phyloP scores from a whole-genome alignment of 2,797 vertebrate species.

The Chelon auratus region DNA sequence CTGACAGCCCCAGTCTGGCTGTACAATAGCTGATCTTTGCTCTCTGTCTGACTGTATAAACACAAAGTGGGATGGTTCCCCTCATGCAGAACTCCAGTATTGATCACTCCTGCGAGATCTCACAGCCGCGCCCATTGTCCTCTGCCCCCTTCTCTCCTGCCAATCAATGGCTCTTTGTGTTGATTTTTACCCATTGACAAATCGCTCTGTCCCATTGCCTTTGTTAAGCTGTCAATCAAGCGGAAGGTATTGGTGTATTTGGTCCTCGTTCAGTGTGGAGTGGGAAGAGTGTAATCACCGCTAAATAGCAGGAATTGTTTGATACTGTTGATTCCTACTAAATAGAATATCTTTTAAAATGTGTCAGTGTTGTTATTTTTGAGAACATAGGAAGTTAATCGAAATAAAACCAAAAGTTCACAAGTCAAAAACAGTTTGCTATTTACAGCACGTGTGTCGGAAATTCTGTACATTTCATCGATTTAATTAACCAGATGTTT shows the following conservation, averaged over 20 bases:
- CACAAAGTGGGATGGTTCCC: constrained; percentile 76
- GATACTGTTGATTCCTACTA: background rate
- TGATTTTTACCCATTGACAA: constrained; percentile 84
- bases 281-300: constrained; percentile 27
- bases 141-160: constrained; percentile 71
- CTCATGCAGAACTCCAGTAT: constrained; percentile 84
- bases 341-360: background rate
- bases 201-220: constrained; percentile 81
- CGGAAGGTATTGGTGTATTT: constrained; percentile 65
- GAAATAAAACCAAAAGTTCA: no score
- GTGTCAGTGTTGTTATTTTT: background rate
- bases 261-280: constrained; percentile 57
- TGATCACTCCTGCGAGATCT: constrained; percentile 81
- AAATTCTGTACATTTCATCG: background rate
- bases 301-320: constrained; percentile 10
- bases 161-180: constrained; percentile 88
- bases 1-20: constrained; percentile 75
- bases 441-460: background rate
- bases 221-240: constrained; percentile 86
- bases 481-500: background rate
- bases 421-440: background rate
- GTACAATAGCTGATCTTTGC: constrained; percentile 82
- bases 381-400: background rate
- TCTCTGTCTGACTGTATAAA: constrained; percentile 83
- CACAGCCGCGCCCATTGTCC: constrained; percentile 82